A percentile compares a stretch with the other conserved stretches of the same genome.
These are phyloP conservation scores for Zenarchopterus dispar DNA, from an alignment of 2,797 vertebrate genomes.

Conservation along the genomic window DNA sequence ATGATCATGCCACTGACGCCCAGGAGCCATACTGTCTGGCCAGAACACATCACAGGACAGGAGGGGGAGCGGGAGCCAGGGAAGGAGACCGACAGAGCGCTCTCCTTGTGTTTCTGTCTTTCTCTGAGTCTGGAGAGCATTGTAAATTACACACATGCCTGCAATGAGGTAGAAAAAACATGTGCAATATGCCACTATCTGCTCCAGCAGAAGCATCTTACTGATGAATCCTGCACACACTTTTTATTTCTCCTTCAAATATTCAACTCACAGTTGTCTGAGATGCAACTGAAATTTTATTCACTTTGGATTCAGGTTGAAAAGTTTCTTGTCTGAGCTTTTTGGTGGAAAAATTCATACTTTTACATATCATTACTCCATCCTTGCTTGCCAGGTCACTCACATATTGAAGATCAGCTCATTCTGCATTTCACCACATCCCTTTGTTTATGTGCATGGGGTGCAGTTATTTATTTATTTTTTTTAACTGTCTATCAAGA, in stretches of 20 bases:
- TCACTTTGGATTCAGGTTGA: background rate
- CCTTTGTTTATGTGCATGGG: too few species aligned
- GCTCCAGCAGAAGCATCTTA: background rate
- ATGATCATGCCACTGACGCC: constrained; percentile 79
- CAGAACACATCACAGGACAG: constrained; percentile 82
- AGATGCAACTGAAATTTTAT: background rate
- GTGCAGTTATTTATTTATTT: too few species aligned
- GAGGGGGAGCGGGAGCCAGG: constrained; percentile 55
- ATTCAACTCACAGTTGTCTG: background rate
- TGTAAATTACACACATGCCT: constrained; percentile 8
- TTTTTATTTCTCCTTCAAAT: background rate
- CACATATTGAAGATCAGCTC: too few species aligned
- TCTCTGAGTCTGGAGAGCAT: constrained; percentile 29
- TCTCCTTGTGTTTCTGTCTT: constrained; percentile 38
- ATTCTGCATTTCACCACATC: too few species aligned
- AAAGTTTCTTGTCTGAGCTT: background rate
- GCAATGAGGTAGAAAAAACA: background rate
- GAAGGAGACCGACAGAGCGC: constrained; percentile 16
- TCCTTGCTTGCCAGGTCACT: too few species aligned
- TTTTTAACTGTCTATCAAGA: too few species aligned
- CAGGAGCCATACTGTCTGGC: constrained; percentile 82
- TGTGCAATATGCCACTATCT: too few species aligned
- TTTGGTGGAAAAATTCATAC: background rate
- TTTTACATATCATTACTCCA: background rate
- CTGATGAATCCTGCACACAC: constrained; percentile 4